A percentile compares a stretch with the other conserved stretches of the same genome.
Evolutionary conservation across 2,888 invertebrate species (phyloP).

Genomic region (Brachypterus glaber): DNA sequence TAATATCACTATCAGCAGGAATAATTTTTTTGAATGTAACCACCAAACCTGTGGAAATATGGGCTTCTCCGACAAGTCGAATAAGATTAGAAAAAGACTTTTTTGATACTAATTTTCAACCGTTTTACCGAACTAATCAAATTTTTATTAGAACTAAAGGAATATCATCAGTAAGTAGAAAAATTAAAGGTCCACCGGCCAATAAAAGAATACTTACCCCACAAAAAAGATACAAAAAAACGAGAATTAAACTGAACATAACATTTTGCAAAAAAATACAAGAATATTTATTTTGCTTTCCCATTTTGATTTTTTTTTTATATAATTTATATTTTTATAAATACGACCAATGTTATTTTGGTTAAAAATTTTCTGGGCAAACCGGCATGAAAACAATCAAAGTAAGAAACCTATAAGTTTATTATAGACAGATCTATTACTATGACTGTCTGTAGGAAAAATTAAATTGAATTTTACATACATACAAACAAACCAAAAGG

Average conservation of each 20-base stretch:
- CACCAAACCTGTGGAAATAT: slow-evolving; percentile 84
- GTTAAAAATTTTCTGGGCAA: too few species aligned
- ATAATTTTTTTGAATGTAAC: slow-evolving; percentile 55
- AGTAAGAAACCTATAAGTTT: too few species aligned
- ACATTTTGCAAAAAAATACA: neutral
- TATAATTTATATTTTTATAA: slow-evolving; percentile 1
- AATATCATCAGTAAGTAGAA: slow-evolving; percentile 42
- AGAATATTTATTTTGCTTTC: neutral
- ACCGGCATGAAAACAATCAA: too few species aligned
- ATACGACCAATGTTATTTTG: too few species aligned
- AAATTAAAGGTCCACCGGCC: too few species aligned
- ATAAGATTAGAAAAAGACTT: slow-evolving; percentile 78
- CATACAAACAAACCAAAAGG: too few species aligned
- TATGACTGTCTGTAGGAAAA: too few species aligned
- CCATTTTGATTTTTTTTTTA: too few species aligned
- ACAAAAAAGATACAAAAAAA: neutral
- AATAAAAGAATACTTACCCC: neutral
- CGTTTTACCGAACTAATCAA: slow-evolving; percentile 85
- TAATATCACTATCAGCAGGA: neutral
- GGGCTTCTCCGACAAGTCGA: slow-evolving; percentile 76
- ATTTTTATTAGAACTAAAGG: slow-evolving; percentile 65
- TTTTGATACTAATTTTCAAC: slow-evolving; percentile 78
- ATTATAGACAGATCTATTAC: too few species aligned
- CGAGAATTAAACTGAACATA: neutral
- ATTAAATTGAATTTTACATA: too few species aligned